Percentiles rank a stretch among this genome's conserved stretches.
Evolutionary conservation across 2,797 vertebrate species (phyloP).

Genomic region (Rhyacichthys aspro): DNA sequence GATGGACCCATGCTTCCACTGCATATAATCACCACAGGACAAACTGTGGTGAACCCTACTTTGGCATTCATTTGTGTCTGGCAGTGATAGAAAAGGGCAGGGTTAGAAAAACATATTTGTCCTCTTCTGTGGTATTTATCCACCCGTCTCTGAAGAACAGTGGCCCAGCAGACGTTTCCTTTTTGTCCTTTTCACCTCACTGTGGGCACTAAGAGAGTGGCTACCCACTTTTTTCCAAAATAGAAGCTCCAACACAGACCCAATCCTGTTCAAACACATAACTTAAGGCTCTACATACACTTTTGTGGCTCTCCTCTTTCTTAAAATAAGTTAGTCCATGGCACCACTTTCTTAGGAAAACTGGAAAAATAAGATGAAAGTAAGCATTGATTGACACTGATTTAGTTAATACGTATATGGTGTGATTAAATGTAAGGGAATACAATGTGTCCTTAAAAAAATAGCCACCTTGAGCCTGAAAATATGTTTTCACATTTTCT

Average conservation of each 20-base stretch:
- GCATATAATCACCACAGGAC: constrained; percentile 38
- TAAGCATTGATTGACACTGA: no score
- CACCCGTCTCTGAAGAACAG: constrained; percentile 40
- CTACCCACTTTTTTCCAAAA: background rate
- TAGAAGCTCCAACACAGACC: no score
- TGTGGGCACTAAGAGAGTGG: constrained; percentile 16
- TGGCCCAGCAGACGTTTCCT: constrained; percentile 31
- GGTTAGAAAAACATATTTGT: constrained; percentile 31
- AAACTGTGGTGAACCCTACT: constrained; percentile 57
- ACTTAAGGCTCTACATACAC: background rate
- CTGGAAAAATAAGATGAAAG: no score
- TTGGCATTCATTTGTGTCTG: constrained; percentile 18
- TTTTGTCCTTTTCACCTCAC: constrained; percentile 40
- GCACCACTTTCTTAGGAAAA: no score
- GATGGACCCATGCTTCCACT: constrained; percentile 47
- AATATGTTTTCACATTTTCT: background rate
- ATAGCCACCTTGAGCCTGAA: background rate
- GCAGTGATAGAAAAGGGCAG: constrained; percentile 30
- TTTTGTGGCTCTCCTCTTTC: no score
- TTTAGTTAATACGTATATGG: no score
- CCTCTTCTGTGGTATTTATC: constrained; percentile 44
- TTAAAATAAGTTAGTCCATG: no score
- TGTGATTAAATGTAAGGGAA: no score
- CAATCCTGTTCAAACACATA: constrained; percentile 11
- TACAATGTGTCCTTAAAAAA: no score